Percentiles rank a stretch among this genome's conserved stretches.
phyloP scores from a whole-genome alignment of 2,797 vertebrate species.

The Characodon lateralis region DNA sequence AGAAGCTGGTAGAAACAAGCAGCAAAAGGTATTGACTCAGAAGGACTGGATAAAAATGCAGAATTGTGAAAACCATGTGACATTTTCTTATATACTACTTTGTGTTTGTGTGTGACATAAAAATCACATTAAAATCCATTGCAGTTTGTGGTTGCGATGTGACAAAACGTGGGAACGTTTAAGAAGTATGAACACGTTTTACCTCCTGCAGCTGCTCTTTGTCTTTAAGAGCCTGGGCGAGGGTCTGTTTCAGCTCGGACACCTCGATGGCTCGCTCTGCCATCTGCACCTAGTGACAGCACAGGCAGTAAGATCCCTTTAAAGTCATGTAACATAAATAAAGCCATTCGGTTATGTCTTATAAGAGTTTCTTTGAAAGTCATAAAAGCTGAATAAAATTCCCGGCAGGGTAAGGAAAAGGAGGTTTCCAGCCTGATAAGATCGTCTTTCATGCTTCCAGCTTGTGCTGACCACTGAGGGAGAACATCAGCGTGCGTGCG shows the following conservation, averaged over 20 bases:
- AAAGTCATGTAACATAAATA: not conserved
- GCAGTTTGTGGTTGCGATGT: not conserved
- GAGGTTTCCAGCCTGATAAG: not conserved
- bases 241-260: constrained; percentile 83
- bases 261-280: constrained; percentile 88
- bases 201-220: constrained; percentile 86
- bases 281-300: constrained; percentile 82
- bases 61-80: no score
- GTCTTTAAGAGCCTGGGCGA: constrained; percentile 84
- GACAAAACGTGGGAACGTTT: not conserved
- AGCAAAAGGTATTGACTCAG: no score
- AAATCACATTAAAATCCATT: not conserved
- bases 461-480: constrained; percentile 5
- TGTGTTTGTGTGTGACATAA: not conserved
- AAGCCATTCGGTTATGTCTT: not conserved
- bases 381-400: not conserved
- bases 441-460: constrained; percentile 4
- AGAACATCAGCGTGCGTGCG: not conserved
- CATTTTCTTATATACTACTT: not conserved
- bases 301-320: not conserved
- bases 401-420: no score
- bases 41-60: no score
- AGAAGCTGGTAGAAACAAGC: no score
- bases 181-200: constrained; percentile 1
- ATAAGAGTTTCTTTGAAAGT: not conserved